Evolutionary conservation across 2,113 vertebrate genomes (phyloP), one percentile per base, ranked within the genome.

Genomic region (Podarcis raffonei): DNA sequence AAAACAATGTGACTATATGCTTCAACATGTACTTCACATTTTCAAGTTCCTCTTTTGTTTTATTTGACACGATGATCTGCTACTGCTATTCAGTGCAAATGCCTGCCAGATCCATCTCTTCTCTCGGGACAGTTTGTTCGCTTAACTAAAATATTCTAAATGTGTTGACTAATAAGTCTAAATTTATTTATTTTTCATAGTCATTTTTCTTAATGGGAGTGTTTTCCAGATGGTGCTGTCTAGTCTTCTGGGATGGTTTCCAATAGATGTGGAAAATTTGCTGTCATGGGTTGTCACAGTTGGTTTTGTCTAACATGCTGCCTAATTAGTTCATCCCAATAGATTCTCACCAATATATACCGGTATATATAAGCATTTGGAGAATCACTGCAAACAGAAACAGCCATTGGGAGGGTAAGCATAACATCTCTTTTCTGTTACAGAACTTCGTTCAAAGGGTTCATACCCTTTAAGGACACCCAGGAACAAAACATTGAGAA

Each of bases 171-270:
- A 94, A 88, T 93, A 95, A 96, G 92, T 91, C 93, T 90, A 90
- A 93, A 84, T 95, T 96, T 96, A 95, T 92, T 93, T 95, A 92
- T 71, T 92, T 96, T 96, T 95, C 94, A 95, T 94, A 96, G 96
- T 97, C 85, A 77, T 95, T 97, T 97, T 96, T 96, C 94, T 97
- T 97, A 97, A 97, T 95, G 95, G 94, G 94, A 95, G 95, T 97
- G 93, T 97, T 97, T 97, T 96, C 95, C 97, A 97, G 96, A 97
- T 97, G 96, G 97, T 97, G 93, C 92, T 85, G 96, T 94, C 97
- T 95, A 93, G 97, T 95, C 94, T 83, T 94, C 96, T 81, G 94
- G 97, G 96, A 93, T 74, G 76, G 75, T 79, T 94, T 97, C 97
- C 97, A 98, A 82, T 32, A 92, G 90, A 88, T 95, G 96, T 97